These are phyloP conservation scores for Aphis craccivora DNA, from an alignment of 1,140 invertebrate species.

Conservation along the genomic window DNA sequence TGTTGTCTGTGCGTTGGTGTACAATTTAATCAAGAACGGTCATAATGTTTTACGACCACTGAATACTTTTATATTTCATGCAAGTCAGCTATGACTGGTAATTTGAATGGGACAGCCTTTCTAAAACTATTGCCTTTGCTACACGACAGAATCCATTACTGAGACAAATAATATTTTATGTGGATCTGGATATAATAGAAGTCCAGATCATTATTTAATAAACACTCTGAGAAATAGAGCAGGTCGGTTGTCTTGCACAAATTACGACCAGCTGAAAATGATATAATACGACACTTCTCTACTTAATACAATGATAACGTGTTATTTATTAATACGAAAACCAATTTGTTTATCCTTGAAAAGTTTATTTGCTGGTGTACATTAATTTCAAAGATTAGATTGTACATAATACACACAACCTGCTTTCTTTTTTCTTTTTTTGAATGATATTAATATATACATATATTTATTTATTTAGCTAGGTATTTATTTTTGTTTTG, in stretches of 20 bases:
- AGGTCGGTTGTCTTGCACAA: neutral
- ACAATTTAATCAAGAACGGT: conserved; percentile 28
- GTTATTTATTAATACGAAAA: neutral
- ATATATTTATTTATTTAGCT: too few relatives aligned
- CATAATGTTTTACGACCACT: conserved; percentile 37
- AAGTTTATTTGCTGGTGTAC: neutral
- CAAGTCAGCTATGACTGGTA: neutral
- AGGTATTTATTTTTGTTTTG: too few relatives aligned
- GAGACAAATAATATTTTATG: neutral
- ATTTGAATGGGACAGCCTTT: neutral
- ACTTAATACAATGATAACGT: neutral
- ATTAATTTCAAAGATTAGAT: neutral
- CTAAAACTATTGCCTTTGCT: neutral
- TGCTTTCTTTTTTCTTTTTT: too few relatives aligned
- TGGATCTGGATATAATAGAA: neutral
- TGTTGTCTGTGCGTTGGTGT: neutral
- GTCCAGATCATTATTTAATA: neutral
- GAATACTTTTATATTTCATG: neutral
- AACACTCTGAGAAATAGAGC: neutral
- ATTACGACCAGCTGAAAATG: neutral
- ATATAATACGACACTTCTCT: neutral
- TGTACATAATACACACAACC: neutral
- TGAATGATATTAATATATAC: too few relatives aligned
- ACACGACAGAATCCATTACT: neutral
- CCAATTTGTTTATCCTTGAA: neutral